Base-by-base conservation (phyloP, 2,888 invertebrate species). In the Hyppa rectilinea region DNA sequence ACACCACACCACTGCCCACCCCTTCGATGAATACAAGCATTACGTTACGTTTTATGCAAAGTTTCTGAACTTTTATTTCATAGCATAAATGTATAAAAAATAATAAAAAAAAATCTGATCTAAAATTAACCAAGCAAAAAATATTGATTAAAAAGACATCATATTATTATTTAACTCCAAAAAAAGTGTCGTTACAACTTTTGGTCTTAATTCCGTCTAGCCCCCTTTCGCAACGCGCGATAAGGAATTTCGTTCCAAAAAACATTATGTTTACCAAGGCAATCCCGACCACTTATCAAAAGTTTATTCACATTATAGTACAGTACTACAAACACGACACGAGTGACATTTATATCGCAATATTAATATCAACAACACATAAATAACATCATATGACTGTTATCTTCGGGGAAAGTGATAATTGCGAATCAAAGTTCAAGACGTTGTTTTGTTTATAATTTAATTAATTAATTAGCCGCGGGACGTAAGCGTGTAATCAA, bases 391-490 rank as follows among this genome's bases (percentile, higher is more conserved):
- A 84, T 73, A 70, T 71, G 80, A 76, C 64, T 62, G 2, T 65
- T 84, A 84, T 82, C 85, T 66, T 47, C 14, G 58, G 70, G 49
- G 82, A 82, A 82, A 85, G 76, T 77, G 56, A 65, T 74, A 65
- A 67, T 55, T 52, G 72, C 23, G 40, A 36, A 73, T 59, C 72
- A 76, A 81, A 81, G 60, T 67, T 56, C 78, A 61, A 77, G 60
- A 53, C 29, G 17, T 36, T 59, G 34, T 34, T 60, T 56, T 72
- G 56, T 53, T 71, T 64, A 40, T 77, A 50, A 47, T 34, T 50
- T 17, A 31, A 68, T 74, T 75, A 31, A 68, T 74, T 75, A 43
- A 49, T 61, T 55, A 36, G 36, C 14, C 10, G 9, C 6, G 12
- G 10, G 20, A 17, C 26, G 38, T 59, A 31, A 20, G 23, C 10